Percentiles rank a stretch among this genome's conserved stretches.
Conservation (phyloP, 2,888 invertebrate species). For the Dynastes hyllus region DNA sequence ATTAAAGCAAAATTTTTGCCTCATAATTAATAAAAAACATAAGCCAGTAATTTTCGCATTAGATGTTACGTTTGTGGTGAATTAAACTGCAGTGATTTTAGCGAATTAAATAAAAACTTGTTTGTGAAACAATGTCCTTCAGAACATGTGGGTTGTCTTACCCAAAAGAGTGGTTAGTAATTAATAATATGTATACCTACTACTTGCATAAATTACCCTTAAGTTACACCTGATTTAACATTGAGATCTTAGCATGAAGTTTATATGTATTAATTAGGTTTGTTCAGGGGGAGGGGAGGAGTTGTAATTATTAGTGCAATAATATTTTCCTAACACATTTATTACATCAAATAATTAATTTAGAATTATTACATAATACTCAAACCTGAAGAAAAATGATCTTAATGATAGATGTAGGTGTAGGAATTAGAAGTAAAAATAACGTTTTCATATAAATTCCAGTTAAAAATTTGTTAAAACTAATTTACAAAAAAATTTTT, state of each 20-base stretch:
- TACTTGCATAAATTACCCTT: conserved; percentile 2
- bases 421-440: neutral
- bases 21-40: too few species aligned
- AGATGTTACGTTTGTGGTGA: conserved; percentile 39
- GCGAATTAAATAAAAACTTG: conserved; percentile 22
- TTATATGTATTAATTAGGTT: neutral
- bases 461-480: too few species aligned
- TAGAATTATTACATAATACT: neutral
- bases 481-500: too few species aligned
- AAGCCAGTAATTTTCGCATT: conserved; percentile 39
- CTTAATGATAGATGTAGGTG: too few species aligned
- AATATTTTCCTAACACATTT: too few species aligned
- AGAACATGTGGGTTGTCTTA: conserved; percentile 22
- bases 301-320: too few species aligned
- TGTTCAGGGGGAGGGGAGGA: too few species aligned
- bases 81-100: conserved; percentile 40
- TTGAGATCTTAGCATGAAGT: neutral
- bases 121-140: conserved; percentile 35
- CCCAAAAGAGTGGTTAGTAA: conserved; percentile 34
- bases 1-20: too few species aligned
- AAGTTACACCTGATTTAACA: neutral
- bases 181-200: neutral
- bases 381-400: too few species aligned
- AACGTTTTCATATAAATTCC: neutral
- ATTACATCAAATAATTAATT: neutral